Percentiles rank a stretch among this genome's conserved stretches.
phyloP scores from a whole-genome alignment of 2,113 vertebrate species.

The Peromyscus californicus region DNA sequence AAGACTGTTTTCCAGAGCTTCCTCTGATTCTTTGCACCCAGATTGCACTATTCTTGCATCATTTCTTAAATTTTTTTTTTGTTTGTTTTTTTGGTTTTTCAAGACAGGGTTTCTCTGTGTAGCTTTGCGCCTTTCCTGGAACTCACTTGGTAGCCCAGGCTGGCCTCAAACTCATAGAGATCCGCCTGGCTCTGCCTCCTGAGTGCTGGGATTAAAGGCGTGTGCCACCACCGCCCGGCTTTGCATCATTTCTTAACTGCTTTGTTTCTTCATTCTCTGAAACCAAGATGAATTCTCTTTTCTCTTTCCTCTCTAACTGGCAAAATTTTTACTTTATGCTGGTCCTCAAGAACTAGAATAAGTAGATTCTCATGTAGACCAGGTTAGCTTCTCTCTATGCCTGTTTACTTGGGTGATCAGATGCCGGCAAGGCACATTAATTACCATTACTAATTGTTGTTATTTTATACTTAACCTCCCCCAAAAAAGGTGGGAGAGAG shows the following conservation, averaged over 20 bases:
- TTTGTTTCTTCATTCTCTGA: background rate
- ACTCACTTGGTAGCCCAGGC: too few relatives aligned
- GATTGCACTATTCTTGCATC: background rate
- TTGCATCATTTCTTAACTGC: background rate
- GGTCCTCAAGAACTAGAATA: background rate
- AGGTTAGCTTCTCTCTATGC: background rate
- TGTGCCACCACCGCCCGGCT: too few relatives aligned
- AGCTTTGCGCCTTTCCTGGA: too few relatives aligned
- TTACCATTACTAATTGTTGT: background rate
- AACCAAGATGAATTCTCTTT: background rate
- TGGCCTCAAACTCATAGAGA: too few relatives aligned
- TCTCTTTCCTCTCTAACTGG: background rate
- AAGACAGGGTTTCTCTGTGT: too few relatives aligned
- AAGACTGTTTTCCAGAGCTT: background rate
- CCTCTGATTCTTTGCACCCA: background rate
- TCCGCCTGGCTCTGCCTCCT: too few relatives aligned
- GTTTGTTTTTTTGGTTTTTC: too few relatives aligned
- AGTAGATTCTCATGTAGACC: background rate
- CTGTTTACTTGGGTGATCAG: background rate
- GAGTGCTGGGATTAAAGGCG: too few relatives aligned
- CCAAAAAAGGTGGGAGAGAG: background rate
- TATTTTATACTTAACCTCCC: background rate
- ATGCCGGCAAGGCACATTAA: background rate
- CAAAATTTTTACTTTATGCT: background rate
- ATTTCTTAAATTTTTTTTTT: too few relatives aligned